Conservation (phyloP, 2,797 vertebrate genomes). For the Spheniscus humboldti region DNA sequence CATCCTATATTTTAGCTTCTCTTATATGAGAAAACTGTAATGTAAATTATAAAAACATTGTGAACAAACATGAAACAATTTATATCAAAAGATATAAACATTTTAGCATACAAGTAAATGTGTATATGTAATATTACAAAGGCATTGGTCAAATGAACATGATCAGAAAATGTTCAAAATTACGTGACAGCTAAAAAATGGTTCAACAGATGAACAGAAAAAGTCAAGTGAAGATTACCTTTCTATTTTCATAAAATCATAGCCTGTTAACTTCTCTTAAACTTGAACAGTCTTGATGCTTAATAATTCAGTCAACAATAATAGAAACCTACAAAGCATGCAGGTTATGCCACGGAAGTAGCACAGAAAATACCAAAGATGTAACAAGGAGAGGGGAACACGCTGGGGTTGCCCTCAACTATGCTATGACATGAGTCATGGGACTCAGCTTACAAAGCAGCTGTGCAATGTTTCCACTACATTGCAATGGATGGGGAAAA, state of each 20-base stretch:
- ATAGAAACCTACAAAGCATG: conserved; percentile 62
- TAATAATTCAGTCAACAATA: conserved; percentile 28
- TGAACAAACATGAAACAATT: not conserved
- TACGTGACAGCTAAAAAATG: not conserved
- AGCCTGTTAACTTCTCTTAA: not conserved
- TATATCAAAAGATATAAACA: not conserved
- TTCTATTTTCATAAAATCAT: not conserved
- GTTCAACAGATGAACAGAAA: not conserved
- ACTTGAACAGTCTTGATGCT: not conserved
- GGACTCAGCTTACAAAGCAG: conserved; percentile 40
- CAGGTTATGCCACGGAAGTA: conserved; percentile 53
- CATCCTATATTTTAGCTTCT: not conserved
- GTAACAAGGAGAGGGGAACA: conserved; percentile 35
- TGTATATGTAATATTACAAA: not conserved
- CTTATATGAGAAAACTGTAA: not conserved
- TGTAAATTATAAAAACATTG: not conserved
- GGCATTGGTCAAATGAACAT: not conserved
- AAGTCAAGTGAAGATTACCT: not conserved
- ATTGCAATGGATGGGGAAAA: conserved; percentile 71
- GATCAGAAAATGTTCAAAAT: not conserved
- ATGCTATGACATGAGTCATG: conserved; percentile 65
- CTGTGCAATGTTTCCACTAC: conserved; percentile 46
- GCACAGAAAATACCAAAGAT: conserved; percentile 41
- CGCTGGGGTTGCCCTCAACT: conserved; percentile 31
- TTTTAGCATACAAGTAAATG: not conserved